A percentile compares a stretch with the other conserved stretches of the same genome.
Evolutionary conservation across 2,888 invertebrate genomes (phyloP).

Genomic region (Pachliopta kotzebuea): DNA sequence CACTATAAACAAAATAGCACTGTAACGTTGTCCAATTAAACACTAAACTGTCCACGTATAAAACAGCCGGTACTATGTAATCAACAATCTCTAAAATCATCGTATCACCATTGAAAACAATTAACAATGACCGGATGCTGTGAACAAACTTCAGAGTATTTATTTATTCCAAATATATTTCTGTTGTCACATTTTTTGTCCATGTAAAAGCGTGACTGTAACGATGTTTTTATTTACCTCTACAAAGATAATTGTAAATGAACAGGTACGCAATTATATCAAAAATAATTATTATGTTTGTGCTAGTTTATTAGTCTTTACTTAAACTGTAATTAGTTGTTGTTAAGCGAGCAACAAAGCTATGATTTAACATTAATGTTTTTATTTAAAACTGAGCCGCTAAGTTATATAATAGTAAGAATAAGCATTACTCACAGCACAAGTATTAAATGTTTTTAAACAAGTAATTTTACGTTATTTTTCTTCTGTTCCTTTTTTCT

Average conservation of each 20-base stretch:
- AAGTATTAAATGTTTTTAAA: too few relatives aligned
- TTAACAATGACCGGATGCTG: conserved; percentile 50
- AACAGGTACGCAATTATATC: neutral
- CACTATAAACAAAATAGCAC: neutral
- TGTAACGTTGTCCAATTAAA: neutral
- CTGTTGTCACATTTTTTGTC: conserved; percentile 32
- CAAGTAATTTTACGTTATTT: too few relatives aligned
- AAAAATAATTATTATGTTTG: too few relatives aligned
- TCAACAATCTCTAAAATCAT: neutral
- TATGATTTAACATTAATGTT: neutral
- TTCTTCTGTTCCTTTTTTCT: too few relatives aligned
- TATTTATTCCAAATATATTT: conserved; percentile 29
- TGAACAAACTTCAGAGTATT: conserved; percentile 28
- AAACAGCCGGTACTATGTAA: neutral
- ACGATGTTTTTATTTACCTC: neutral
- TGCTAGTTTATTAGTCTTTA: too few relatives aligned
- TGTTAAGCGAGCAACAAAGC: neutral
- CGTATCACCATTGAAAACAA: conserved; percentile 35
- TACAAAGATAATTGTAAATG: neutral
- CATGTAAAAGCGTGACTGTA: neutral
- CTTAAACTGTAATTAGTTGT: conserved; percentile 2
- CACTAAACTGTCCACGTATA: neutral
- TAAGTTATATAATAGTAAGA: neutral
- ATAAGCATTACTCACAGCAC: neutral
- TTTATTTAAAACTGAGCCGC: neutral